Conservation (phyloP, 2,113 vertebrate genomes). For the Anseranas semipalmata region DNA sequence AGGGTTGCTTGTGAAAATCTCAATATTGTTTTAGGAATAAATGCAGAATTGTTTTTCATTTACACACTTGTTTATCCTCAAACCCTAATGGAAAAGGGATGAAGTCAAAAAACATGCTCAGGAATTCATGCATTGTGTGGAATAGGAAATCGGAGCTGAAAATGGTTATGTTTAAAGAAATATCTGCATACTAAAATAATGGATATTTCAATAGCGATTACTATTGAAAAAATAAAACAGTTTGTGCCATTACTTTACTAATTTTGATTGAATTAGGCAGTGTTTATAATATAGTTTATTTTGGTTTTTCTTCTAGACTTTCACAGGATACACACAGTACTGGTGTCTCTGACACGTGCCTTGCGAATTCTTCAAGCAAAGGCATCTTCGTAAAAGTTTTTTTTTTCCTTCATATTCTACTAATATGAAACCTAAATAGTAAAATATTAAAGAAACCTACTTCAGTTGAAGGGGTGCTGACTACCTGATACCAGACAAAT, state of each 20-base stretch:
- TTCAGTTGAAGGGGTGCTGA: background rate
- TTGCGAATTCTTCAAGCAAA: background rate
- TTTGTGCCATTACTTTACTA: background rate
- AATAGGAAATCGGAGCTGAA: background rate
- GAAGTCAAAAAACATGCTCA: slow-evolving; percentile 27
- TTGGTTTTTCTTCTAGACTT: background rate
- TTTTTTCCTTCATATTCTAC: background rate
- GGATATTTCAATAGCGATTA: background rate
- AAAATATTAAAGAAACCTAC: background rate
- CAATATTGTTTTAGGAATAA: slow-evolving; percentile 60
- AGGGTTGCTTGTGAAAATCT: slow-evolving; percentile 66
- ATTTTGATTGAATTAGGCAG: background rate
- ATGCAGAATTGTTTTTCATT: slow-evolving; percentile 62
- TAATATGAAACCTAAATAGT: background rate
- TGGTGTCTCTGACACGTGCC: background rate
- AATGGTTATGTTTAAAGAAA: background rate
- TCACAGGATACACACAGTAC: background rate
- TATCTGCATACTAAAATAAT: background rate
- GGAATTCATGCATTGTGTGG: background rate
- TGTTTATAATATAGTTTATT: background rate
- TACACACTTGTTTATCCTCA: slow-evolving; percentile 62
- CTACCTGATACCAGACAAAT: background rate
- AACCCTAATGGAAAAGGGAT: background rate
- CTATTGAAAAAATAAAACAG: background rate
- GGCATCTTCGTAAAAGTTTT: background rate